phyloP scores from a whole-genome alignment of 2,113 vertebrate species.

The Nycticebus coucang region DNA sequence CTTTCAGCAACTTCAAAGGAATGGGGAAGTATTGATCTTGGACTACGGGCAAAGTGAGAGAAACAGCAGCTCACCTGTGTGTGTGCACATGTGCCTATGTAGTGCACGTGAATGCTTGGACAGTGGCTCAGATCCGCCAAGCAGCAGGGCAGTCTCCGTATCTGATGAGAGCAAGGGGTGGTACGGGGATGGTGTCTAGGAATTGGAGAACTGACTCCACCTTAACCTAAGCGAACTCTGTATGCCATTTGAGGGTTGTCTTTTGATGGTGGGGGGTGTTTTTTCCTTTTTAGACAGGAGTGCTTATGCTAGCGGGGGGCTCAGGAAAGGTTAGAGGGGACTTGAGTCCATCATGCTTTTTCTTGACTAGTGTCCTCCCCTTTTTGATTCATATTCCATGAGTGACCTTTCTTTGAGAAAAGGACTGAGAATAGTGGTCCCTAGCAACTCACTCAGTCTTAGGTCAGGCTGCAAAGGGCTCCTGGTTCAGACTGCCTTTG shows the following conservation, averaged over 20 bases:
- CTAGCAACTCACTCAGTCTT: slow-evolving; percentile 39
- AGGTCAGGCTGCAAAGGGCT: neutral
- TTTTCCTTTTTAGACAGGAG: neutral
- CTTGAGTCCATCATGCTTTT: neutral
- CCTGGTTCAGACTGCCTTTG: slow-evolving; percentile 5
- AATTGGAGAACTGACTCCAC: neutral
- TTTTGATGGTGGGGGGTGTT: neutral
- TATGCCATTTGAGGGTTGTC: neutral
- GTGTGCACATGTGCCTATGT: fast-evolving
- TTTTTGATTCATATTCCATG: neutral
- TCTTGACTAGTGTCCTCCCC: neutral
- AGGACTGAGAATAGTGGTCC: neutral
- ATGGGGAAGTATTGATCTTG: neutral
- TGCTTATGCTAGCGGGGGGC: neutral
- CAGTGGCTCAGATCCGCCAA: neutral
- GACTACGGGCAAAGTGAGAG: neutral
- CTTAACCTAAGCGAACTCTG: neutral
- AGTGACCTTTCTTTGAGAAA: slow-evolving; percentile 50
- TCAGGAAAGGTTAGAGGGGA: slow-evolving; percentile 23
- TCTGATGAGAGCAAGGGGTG: neutral
- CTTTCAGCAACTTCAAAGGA: slow-evolving; percentile 19
- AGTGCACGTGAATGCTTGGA: too few species aligned
- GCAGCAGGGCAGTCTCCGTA: neutral
- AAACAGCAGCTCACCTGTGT: neutral
- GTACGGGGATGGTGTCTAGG: neutral